Evolutionary conservation across 2,888 invertebrate genomes (phyloP), one percentile per base, ranked within the genome.

Genomic region (Penaeus monodon): DNA sequence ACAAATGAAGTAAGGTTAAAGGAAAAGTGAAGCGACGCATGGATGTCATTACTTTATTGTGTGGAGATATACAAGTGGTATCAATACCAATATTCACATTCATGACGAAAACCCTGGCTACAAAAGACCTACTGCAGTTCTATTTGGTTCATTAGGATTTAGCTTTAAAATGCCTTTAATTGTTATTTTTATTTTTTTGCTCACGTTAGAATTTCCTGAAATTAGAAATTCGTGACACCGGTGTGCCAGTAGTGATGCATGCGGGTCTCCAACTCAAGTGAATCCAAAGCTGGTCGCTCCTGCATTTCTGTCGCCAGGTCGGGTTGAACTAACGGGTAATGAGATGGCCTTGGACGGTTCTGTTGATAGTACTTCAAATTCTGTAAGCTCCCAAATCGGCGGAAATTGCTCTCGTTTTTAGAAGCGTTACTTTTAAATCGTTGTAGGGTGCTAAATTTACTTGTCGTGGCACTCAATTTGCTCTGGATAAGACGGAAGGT

Each of bases 211-310:
- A 92, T 85, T 91, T 91, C 73, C 49, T 27, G 57, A 63, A 24
- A 20, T 94, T 94, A 97, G 90, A 97, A 92, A 92, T 97, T 97
- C 0, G 97, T 97, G 1, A 97, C 97, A 24, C 97, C 96, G 77
- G 97, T 96, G 81, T 96, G 97, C 97, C 97, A 97, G 92, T 97
- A 97, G 91, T 97, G 96, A 91, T 96, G 96, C 96, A 97, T 96
- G 84, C 97, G 94, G 84, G 95, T 95, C 91, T 97, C 96, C 89
- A 96, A 94, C 91, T 97, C 97, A 90, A 96, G 92, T 0, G 96
- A 96, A 91, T 97, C 89, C 96, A 91, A 95, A 94, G 85, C 94
- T 94, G 63, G 81, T 73, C 86, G 66, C 83, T 94, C 94, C 65
- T 94, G 94, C 91, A 96, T 94, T 92, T 97, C 97, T 91, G 96